These are phyloP conservation scores for Pseudobourletiella spinata DNA, from an alignment of 1,140 invertebrate genomes.

Conservation along the genomic window DNA sequence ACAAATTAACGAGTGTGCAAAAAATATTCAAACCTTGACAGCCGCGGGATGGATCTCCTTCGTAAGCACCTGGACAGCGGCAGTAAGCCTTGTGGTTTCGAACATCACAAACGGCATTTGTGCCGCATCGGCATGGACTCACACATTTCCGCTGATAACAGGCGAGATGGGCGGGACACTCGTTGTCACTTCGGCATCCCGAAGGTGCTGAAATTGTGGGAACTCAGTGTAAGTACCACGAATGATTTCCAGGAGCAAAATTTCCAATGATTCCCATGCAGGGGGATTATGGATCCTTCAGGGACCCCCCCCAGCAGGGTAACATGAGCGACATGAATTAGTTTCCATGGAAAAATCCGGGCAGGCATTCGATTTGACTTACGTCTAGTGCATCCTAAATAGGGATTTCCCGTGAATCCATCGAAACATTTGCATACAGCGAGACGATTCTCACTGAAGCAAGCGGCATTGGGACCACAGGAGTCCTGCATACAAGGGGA, in stretches of 20 bases:
- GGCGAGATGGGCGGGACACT: constrained; percentile 67
- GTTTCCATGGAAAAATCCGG: no score
- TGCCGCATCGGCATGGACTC: constrained; percentile 74
- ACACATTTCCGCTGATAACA: constrained; percentile 70
- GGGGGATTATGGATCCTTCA: no score
- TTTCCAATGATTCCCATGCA: no score
- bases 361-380: no score
- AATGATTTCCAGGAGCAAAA: no score
- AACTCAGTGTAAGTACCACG: no score
- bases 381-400: constrained; percentile 44
- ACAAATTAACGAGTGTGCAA: no score
- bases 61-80: constrained; percentile 65
- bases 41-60: constrained; percentile 63
- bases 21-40: constrained; percentile 39
- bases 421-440: constrained; percentile 59
- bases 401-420: constrained; percentile 39
- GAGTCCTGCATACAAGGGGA: constrained; percentile 69
- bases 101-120: constrained; percentile 76
- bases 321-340: no score
- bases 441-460: constrained; percentile 59
- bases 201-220: constrained; percentile 39
- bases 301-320: no score
- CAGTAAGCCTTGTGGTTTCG: constrained; percentile 76
- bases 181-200: constrained; percentile 44
- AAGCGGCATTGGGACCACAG: constrained; percentile 37